phyloP scores from a whole-genome alignment of 2,888 invertebrate species.

The Cantharis lateralis region DNA sequence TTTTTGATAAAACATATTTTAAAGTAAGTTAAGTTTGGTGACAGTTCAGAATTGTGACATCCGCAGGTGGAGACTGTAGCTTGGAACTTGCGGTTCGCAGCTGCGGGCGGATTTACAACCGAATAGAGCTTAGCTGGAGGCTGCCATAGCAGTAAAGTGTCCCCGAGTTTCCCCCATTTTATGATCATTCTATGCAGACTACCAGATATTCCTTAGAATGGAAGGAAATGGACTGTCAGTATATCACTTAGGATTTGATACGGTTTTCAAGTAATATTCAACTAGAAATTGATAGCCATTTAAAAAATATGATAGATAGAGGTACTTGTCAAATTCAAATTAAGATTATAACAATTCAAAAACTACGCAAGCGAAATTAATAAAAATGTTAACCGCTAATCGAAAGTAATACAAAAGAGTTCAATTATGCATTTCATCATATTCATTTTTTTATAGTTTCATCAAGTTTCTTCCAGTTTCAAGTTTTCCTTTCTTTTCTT shows the following conservation, averaged over 20 bases:
- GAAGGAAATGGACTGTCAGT: slow-evolving; percentile 41
- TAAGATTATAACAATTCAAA: background rate
- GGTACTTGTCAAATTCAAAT: background rate
- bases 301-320: background rate
- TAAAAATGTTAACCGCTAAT: background rate
- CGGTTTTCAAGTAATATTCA: slow-evolving; percentile 40
- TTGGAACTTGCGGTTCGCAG: slow-evolving; percentile 37
- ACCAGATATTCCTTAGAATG: slow-evolving; percentile 40
- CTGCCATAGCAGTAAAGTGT: slow-evolving; percentile 46
- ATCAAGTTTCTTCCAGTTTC: background rate
- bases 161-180: slow-evolving; percentile 44
- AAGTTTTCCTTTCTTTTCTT: background rate
- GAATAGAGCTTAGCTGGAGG: slow-evolving; percentile 46
- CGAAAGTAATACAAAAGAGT: background rate
- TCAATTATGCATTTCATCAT: background rate
- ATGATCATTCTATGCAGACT: slow-evolving; percentile 46
- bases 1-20: slow-evolving; percentile 17
- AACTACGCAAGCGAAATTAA: background rate
- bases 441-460: background rate
- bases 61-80: slow-evolving; percentile 37
- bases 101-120: slow-evolving; percentile 47
- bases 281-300: background rate
- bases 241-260: slow-evolving; percentile 46
- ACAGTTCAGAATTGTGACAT: slow-evolving; percentile 29
- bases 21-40: slow-evolving; percentile 25